Percentiles rank a stretch among this genome's conserved stretches.
Conservation (phyloP, 2,797 vertebrate species). For the Anableps anableps region DNA sequence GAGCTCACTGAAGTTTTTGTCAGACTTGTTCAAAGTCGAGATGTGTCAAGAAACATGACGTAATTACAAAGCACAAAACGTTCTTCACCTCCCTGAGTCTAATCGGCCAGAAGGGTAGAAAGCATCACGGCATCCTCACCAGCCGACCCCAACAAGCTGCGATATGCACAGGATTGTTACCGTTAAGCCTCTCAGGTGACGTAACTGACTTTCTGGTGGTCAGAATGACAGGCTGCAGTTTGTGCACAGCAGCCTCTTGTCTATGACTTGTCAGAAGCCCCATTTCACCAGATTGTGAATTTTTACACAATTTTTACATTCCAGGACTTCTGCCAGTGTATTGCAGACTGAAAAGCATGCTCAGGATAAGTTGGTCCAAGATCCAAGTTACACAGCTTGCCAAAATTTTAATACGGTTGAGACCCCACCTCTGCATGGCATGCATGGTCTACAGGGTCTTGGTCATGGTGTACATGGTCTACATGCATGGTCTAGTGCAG, state of each 20-base stretch:
- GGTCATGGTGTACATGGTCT: no score
- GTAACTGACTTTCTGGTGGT: slow-evolving; percentile 53
- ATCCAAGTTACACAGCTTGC: no score
- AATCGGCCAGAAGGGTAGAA: slow-evolving; percentile 7
- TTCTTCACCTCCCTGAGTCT: not conserved
- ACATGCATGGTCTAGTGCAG: no score
- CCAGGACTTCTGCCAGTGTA: not conserved
- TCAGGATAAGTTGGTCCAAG: no score
- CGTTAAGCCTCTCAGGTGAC: slow-evolving; percentile 46
- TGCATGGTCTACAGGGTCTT: no score
- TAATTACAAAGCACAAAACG: not conserved
- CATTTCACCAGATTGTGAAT: not conserved
- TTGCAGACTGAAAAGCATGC: not conserved
- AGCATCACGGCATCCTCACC: slow-evolving; percentile 24
- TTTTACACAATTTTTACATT: not conserved
- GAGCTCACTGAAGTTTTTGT: slow-evolving; percentile 4
- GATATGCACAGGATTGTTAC: slow-evolving; percentile 16
- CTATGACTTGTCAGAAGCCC: not conserved
- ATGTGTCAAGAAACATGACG: not conserved
- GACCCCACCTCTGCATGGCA: no score
- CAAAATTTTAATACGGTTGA: no score
- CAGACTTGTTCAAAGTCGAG: not conserved
- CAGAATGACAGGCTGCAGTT: slow-evolving; percentile 44
- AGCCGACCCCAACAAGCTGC: slow-evolving; percentile 28
- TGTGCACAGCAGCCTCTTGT: slow-evolving; percentile 37